Evolutionary conservation across 30 jellyfish, hydroid and myxozoan genomes (phyloP), one percentile per base, ranked within the genome.

Genomic region (Aurelia sp.): DNA sequence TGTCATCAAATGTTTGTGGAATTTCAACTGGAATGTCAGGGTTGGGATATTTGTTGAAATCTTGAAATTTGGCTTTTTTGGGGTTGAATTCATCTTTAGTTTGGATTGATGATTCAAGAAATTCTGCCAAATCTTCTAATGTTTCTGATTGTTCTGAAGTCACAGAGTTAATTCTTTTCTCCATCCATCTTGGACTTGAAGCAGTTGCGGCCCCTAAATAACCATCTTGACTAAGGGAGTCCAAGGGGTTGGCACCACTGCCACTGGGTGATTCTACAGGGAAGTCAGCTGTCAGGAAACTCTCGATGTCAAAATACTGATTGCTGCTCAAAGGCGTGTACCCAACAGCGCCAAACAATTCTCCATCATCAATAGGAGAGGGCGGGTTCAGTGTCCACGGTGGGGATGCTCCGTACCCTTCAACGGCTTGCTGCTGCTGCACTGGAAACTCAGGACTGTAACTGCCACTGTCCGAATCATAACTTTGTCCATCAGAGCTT

Each of bases 321-420:
- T 76, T 61, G 52, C 68, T 77, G 67, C 85, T 62, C 67, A 59
- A 68, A 17, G 93, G 93, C 16, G 93, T 77, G 52, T 84, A 84
- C 6, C 93, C 93, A 17, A 84, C 81, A 9, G 93, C 93, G 15
- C 93, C 93, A 73, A 84, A 84, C 62, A 84, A 30, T 15, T 58
- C 93, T 58, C 88, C 93, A 50, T 84, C 93, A 22, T 84, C 93
- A 30, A 82, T 67, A 2, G 93, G 80, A 2, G 93, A 84, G 27
- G 81, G 60, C 13, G 93, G 93, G 22, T 87, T 47, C 5, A 74
- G 58, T 11, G 75, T 74, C 93, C 93, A 84, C 4, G 50, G 48
- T 15, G 64, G 74, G 19, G 82, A 64, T 0, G 48, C n/a, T 40
- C 79, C 81, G 65, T 22, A 10, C 38, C 76, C 66, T 27, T n/a